Evolutionary conservation across 2,888 invertebrate species (phyloP), one percentile per base, ranked within the genome.

Genomic region (Seira ritae): DNA sequence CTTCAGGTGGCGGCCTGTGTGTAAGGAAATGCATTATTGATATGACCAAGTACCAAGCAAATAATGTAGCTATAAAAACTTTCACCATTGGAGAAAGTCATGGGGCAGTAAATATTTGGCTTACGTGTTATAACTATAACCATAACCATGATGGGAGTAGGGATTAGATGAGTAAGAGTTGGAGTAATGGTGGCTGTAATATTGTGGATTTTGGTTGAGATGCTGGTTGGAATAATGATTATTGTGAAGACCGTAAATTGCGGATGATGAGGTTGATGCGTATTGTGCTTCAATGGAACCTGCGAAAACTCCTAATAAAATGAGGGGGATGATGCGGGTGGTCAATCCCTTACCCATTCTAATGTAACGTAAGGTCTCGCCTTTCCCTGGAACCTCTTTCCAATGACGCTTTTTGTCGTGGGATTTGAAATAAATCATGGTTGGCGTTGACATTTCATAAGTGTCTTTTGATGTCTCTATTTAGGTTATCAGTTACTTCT

Each of bases 161-260:
- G 50, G 17, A 46, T 85, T 82, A n/a, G 85, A 82, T 37, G 50
- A 17, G 50, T 85, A 85, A 17, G 82, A 79, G 66, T 85, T 85
- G 12, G 62, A 72, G 55, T 80, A 50, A 15, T 75, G 71, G 22
- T 77, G 74, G 24, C 66, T 66, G 66, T 77, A 85, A 22, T 80
- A 73, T 24, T 75, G 78, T 8, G 77, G 77, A 46, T 67, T 71
- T 22, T 78, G 73, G 37, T 84, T 24, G 0, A 23, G 75, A 46
- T 71, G 74, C 12, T 60, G 73, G 72, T 31, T 68, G 6, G 24
- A 24, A 23, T 66, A 20, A 15, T 55, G 60, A 60, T 72, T 19
- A n/a, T 78, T 70, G 24, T 76, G 15, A 46, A 46, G 69, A 3
- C 84, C 84, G 22, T 84, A 79, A 67, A 78, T 42, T 15, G 60